Conservation (phyloP, 2,888 invertebrate species). For the Pseudoips prasinana region DNA sequence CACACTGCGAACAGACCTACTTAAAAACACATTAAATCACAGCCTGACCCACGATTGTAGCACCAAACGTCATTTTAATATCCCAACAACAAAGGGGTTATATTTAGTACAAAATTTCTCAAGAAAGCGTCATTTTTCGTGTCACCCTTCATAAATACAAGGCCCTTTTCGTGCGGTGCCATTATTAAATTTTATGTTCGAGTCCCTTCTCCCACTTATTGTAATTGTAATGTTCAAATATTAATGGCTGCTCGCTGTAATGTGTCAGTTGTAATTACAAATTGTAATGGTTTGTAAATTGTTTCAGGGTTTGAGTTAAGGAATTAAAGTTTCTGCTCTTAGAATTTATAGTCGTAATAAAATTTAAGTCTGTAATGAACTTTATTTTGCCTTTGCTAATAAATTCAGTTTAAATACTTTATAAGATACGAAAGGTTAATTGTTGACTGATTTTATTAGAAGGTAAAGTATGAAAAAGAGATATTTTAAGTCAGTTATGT, state of each 20-base stretch:
- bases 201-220: constrained; percentile 40
- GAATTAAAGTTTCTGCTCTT: too few relatives aligned
- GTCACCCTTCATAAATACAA: constrained; percentile 34
- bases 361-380: too few relatives aligned
- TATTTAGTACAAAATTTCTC: constrained; percentile 31
- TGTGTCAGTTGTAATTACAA: constrained; percentile 18
- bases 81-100: constrained; percentile 34
- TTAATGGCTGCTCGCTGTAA: constrained; percentile 31
- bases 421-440: too few relatives aligned
- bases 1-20: constrained; percentile 3
- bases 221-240: constrained; percentile 50
- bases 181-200: constrained; percentile 49
- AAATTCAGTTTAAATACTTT: too few relatives aligned
- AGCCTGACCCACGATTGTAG: constrained; percentile 8
- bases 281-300: constrained; percentile 11
- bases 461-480: too few relatives aligned
- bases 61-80: constrained; percentile 16
- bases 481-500: too few relatives aligned
- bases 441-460: too few relatives aligned
- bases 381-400: too few relatives aligned
- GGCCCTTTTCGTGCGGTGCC: constrained; percentile 36
- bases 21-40: constrained; percentile 33
- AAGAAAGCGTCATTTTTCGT: constrained; percentile 30
- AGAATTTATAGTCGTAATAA: too few relatives aligned
- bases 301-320: constrained; percentile 2